A percentile compares a stretch with the other conserved stretches of the same genome.
Conservation (phyloP, 2,888 invertebrate genomes). For the Platycnemis pennipes region DNA sequence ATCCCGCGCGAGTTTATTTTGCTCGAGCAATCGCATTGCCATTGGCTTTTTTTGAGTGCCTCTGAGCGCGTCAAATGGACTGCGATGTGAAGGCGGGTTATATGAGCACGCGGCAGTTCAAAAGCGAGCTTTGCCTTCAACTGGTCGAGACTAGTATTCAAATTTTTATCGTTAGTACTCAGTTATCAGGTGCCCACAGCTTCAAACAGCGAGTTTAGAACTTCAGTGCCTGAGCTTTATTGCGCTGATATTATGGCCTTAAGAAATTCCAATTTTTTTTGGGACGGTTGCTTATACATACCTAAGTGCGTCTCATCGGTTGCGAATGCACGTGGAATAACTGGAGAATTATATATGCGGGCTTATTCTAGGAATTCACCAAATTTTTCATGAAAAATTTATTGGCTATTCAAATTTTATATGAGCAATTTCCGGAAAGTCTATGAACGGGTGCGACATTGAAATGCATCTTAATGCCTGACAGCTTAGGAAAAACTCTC, state of each 20-base stretch:
- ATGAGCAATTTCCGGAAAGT: no score
- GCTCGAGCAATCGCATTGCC: constrained; percentile 34
- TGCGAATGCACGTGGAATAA: background rate
- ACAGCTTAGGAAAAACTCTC: no score
- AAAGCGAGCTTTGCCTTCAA: constrained; percentile 41
- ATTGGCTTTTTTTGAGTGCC: constrained; percentile 53
- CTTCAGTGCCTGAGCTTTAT: background rate
- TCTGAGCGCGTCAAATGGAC: constrained; percentile 21
- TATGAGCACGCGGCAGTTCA: constrained; percentile 37
- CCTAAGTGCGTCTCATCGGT: background rate
- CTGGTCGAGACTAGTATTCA: constrained; percentile 39
- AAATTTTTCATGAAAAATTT: background rate
- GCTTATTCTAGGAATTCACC: background rate
- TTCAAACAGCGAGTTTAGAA: background rate
- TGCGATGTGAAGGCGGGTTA: constrained; percentile 28
- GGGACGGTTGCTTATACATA: background rate
- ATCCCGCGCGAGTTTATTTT: background rate
- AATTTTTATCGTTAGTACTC: constrained; percentile 35
- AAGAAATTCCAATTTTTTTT: background rate
- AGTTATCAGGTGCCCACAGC: background rate
- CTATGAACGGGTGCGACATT: no score
- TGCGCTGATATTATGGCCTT: background rate
- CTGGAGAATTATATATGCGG: background rate
- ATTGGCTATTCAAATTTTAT: no score
- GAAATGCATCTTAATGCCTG: no score